A percentile compares a stretch with the other conserved stretches of the same genome.
These are phyloP conservation scores for Machimus atricapillus DNA, from an alignment of 2,888 invertebrate species.

Conservation along the genomic window DNA sequence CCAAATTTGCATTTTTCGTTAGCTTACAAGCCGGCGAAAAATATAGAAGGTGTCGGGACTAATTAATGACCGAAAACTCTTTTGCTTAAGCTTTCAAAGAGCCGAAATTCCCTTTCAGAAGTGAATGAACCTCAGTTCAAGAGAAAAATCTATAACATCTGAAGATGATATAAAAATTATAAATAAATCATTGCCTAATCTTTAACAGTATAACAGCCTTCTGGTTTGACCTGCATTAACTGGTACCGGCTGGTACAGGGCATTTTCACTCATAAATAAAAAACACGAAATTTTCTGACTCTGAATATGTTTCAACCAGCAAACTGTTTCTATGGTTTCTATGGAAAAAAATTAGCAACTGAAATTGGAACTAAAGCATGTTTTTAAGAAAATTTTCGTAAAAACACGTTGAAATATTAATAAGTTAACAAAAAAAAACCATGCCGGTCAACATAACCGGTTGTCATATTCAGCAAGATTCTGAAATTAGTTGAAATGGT, in stretches of 20 bases:
- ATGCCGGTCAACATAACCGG: background rate
- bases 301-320: background rate
- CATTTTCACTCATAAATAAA: background rate
- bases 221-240: background rate
- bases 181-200: background rate
- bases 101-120: background rate
- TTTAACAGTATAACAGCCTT: background rate
- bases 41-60: background rate
- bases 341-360: background rate
- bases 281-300: background rate
- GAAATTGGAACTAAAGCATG: background rate
- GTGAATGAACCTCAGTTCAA: background rate
- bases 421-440: background rate
- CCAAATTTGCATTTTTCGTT: background rate
- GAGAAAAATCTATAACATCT: background rate
- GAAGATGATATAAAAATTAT: background rate
- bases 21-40: background rate
- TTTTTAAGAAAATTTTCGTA: background rate
- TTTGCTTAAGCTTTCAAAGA: background rate
- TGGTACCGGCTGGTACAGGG: background rate
- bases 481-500: background rate
- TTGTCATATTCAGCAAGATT: background rate
- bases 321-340: background rate
- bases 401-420: background rate
- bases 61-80: background rate